Evolutionary conservation across 2,797 vertebrate species (phyloP).

Genomic region (Pangasius mekongensis): DNA sequence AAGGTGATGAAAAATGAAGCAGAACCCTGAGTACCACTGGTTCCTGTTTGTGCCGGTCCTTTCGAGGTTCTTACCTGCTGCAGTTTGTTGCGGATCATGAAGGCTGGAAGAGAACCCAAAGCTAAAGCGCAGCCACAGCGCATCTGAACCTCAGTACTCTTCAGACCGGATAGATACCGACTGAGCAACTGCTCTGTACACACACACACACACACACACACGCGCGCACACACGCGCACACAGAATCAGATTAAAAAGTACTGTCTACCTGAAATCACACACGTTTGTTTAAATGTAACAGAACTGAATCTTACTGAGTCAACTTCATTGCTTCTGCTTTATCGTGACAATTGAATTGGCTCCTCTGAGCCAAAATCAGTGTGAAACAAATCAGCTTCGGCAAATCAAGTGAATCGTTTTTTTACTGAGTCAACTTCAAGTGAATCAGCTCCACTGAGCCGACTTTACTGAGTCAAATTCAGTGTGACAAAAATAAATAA

Average conservation of each 20-base stretch:
- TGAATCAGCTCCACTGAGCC: neutral
- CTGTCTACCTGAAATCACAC: neutral
- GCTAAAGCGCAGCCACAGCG: slow-evolving; percentile 89
- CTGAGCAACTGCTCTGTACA: slow-evolving; percentile 79
- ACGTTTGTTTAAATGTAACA: neutral
- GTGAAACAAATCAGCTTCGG: neutral
- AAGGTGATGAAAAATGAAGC: neutral
- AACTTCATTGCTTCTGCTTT: neutral
- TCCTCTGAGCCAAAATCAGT: neutral
- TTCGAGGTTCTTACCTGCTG: slow-evolving; percentile 77
- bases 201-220: slow-evolving; percentile 42
- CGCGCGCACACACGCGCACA: neutral
- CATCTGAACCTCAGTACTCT: slow-evolving; percentile 80
- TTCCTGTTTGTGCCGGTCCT: neutral
- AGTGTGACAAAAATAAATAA: no score
- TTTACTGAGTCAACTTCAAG: neutral
- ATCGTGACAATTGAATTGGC: neutral
- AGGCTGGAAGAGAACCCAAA: slow-evolving; percentile 85
- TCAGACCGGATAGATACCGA: slow-evolving; percentile 81
- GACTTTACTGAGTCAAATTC: neutral
- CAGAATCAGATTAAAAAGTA: neutral
- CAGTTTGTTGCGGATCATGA: slow-evolving; percentile 83
- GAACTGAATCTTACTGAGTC: neutral
- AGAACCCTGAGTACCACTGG: neutral
- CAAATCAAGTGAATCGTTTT: neutral